A percentile compares a stretch with the other conserved stretches of the same genome.
Evolutionary conservation across 2,888 invertebrate genomes (phyloP).

Genomic region (Parnassius smintheus): DNA sequence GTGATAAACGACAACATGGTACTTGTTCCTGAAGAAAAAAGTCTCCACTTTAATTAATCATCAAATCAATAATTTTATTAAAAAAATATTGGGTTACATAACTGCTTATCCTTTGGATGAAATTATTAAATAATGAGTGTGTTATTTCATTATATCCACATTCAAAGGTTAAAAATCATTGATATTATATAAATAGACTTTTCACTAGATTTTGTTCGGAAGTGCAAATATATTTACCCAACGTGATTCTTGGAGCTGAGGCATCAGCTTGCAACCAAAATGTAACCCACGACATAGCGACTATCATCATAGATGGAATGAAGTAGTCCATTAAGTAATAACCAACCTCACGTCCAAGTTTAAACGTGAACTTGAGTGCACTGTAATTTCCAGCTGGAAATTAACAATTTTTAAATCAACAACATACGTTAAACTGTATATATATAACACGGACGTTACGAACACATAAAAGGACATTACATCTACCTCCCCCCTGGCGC

Average conservation of each 20-base stretch:
- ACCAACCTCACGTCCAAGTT: constrained; percentile 89
- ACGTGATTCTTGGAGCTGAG: constrained; percentile 89
- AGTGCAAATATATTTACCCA: constrained; percentile 76
- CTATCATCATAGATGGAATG: constrained; percentile 92
- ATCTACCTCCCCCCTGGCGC: constrained; percentile 86
- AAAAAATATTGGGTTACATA: too few species aligned
- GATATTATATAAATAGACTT: too few species aligned
- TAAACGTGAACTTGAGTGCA: constrained; percentile 88
- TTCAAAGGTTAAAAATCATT: too few species aligned
- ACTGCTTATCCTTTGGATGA: neutral
- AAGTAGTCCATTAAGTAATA: constrained; percentile 95
- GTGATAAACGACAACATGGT: constrained; percentile 95
- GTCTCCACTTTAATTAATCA: too few species aligned
- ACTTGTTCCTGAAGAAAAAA: constrained; percentile 84
- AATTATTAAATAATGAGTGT: neutral
- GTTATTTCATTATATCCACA: neutral
- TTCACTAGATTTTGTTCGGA: too few species aligned
- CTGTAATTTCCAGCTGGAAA: constrained; percentile 90
- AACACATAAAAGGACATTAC: constrained; percentile 58
- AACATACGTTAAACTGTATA: constrained; percentile 8
- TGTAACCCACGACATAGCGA: constrained; percentile 93
- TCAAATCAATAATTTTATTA: too few species aligned
- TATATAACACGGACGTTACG: constrained; percentile 36
- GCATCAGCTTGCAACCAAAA: constrained; percentile 95
- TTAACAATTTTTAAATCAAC: constrained; percentile 14